Conservation (phyloP, 2,113 vertebrate genomes). For the Lepus timidus region DNA sequence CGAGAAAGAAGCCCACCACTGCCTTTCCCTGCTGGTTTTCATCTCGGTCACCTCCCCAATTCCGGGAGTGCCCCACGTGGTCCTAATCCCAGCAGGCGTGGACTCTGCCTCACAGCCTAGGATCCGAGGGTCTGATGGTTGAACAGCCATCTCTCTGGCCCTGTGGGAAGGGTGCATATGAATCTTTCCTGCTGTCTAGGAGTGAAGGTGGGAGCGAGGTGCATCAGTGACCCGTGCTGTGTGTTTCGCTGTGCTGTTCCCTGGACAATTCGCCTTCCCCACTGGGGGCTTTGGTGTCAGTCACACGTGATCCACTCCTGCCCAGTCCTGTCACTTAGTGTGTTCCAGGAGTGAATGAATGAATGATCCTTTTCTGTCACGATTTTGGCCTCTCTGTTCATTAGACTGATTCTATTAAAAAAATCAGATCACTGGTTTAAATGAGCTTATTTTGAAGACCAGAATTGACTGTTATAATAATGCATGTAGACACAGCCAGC, state of each 20-base stretch:
- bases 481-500: neutral
- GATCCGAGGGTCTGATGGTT: neutral
- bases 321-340: neutral
- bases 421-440: constrained; percentile 37
- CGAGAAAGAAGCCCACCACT: neutral
- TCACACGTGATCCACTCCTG: neutral
- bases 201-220: neutral
- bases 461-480: constrained; percentile 19
- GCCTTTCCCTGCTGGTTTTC: no score
- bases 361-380: neutral
- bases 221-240: neutral
- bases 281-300: neutral
- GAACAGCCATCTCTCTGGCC: neutral
- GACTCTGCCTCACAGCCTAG: neutral
- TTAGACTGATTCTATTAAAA: constrained; percentile 6
- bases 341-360: neutral
- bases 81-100: neutral
- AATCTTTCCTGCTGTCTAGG: neutral
- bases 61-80: neutral
- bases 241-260: neutral
- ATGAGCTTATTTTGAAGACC: constrained; percentile 48
- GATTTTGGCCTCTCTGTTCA: neutral
- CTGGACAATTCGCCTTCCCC: neutral
- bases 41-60: neutral
- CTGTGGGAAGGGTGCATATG: neutral